Base-by-base conservation (phyloP, 2,888 invertebrate species). In the Taenaris catops region DNA sequence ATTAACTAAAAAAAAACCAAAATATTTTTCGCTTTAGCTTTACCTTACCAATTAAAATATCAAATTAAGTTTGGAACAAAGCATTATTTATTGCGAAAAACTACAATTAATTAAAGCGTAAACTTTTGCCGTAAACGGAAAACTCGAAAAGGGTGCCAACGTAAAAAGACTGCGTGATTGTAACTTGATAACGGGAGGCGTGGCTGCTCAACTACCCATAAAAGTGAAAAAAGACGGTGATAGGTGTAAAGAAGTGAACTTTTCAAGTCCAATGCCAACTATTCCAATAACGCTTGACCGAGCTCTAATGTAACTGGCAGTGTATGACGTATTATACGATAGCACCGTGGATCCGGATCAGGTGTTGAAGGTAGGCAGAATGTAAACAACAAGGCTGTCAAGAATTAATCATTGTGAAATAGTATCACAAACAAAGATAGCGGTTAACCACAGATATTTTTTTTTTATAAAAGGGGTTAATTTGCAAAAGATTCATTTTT, bases 121-220 rank as follows among this genome's bases (percentile, higher is more conserved):
- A 53, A 49, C 34, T 48, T 48, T 48, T 32, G 32, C 34, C 44
- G 47, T 47, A 51, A 53, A 50, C 44, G 46, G 44, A 46, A 53
- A 59, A 58, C 51, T 55, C 51, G 55, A 56, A 55, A 51, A 63
- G 61, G 63, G 63, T 54, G 63, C 58, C 57, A 63, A 68, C 66
- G 56, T 62, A 70, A 73, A 74, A 71, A 70, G 68, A 59, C 62
- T 58, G 65, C 68, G 65, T 69, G 75, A 75, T 76, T 70, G 62
- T 63, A 55, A 59, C 63, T 57, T 62, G 76, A 76, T 76, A 76
- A 73, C 66, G 58, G 63, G 58, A 66, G 64, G 66, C 65, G 64
- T 60, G 53, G 59, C 57, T 28, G 9, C 16, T 11, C 8, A 9
- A 25, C 8, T 25, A 36, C 16, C 26, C 21, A 9, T 21, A 34